phyloP scores from a whole-genome alignment of 2,888 invertebrate genomes.

The Torymus auratus region DNA sequence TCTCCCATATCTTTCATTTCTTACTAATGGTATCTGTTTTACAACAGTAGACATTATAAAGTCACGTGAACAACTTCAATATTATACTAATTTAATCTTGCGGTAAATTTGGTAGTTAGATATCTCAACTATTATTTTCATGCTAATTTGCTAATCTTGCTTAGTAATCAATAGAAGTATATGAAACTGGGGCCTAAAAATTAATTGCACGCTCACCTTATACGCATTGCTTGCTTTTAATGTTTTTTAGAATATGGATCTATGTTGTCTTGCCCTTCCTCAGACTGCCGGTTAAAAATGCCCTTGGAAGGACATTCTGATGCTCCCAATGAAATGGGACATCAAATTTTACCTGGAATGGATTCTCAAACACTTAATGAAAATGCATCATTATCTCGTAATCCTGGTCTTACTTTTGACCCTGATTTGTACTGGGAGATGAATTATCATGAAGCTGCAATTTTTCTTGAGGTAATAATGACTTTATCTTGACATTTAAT shows the following conservation, averaged over 20 bases:
- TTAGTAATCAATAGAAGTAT: not conserved
- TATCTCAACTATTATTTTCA: not conserved
- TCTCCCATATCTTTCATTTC: not conserved
- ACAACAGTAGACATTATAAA: not conserved
- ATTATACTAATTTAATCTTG: not conserved
- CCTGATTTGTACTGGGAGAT: constrained; percentile 85
- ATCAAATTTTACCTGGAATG: constrained; percentile 62
- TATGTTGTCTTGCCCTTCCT: constrained; percentile 73
- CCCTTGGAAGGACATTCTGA: constrained; percentile 64
- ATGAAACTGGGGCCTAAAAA: not conserved
- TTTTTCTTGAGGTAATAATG: constrained; percentile 85
- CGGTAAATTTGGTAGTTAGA: not conserved
- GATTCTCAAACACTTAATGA: constrained; percentile 67
- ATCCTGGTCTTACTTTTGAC: constrained; percentile 68
- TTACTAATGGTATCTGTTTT: not conserved
- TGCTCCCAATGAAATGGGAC: constrained; percentile 66
- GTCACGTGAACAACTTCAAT: constrained; percentile 16
- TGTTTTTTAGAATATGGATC: constrained; percentile 75
- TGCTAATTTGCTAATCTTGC: not conserved
- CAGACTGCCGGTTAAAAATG: constrained; percentile 67
- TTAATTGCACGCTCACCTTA: constrained; percentile 45
- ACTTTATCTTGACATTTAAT: too few relatives aligned
- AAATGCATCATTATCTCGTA: constrained; percentile 66
- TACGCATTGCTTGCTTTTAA: constrained; percentile 61
- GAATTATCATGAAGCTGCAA: constrained; percentile 93